Base-by-base conservation (phyloP, 92 coral and sea anemone species). In the Desmophyllum pertusum region DNA sequence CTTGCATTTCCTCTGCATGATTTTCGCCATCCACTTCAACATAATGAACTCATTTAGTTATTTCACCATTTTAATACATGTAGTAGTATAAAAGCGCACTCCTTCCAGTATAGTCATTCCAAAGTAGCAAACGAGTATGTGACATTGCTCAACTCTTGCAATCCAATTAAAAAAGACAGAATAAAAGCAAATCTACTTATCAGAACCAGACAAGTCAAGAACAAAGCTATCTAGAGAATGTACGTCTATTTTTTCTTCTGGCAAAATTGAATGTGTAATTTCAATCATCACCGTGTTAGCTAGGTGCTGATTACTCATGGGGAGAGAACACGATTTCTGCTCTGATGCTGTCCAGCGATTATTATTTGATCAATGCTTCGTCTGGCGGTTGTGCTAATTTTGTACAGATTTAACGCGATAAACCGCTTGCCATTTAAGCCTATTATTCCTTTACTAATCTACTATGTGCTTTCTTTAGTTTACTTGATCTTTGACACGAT, bases 321-420 rank as follows among this genome's bases (percentile, higher is more conserved):
- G 70, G 39, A 40, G 41, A 35, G 29, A 67, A 67, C 73, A 67
- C 23, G 73, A 6, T 21, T 36, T 67, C 38, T 2, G 33, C 65
- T 37, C 18, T 17, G 73, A 33, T 37, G 33, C 17, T 35, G 45
- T 67, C 42, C 5, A 37, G 29, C 17, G 17, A 37, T 35, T 7
- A 19, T 18, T 3, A 18, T 67, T 67, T 33, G 13, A 37, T 67
- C 41, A 67, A n/a, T 67, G 10, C 9, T 2, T 33, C 5, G 73
- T 67, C 41, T 67, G 73, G 73, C 45, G 45, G 45, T 37, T 15
- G 72, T 36, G 73, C 42, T 37, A 35, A 67, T 21, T 67, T 67
- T 67, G 73, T 35, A 23, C 57, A 19, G 36, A 72, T 10, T n/a
- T 72, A 72, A 43, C 39, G 25, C 4, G 55, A 27, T 72, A 72